A percentile compares a stretch with the other conserved stretches of the same genome.
phyloP scores from a whole-genome alignment of 2,797 vertebrate species.

The Lepilemur septentrionalis region DNA sequence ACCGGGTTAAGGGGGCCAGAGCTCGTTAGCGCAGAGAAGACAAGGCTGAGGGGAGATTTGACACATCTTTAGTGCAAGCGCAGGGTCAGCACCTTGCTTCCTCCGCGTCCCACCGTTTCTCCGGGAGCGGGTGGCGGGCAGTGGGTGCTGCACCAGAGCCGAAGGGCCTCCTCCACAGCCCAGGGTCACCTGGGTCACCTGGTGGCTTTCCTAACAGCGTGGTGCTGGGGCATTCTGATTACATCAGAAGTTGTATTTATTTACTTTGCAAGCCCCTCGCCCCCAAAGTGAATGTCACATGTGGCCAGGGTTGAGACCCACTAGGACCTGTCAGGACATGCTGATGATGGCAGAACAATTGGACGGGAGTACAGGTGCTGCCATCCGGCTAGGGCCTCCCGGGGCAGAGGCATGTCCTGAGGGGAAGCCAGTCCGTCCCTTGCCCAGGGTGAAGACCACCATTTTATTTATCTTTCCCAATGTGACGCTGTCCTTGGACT shows the following conservation, averaged over 20 bases:
- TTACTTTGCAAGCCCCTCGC: no score
- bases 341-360: not conserved
- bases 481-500: not conserved
- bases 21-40: not conserved
- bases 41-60: not conserved
- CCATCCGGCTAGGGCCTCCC: no score
- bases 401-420: no score
- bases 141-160: no score
- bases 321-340: accelerated
- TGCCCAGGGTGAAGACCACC: not conserved
- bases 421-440: not conserved
- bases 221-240: not conserved
- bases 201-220: no score
- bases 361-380: not conserved
- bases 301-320: not conserved
- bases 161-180: not conserved
- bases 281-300: accelerated
- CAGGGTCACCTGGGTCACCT: accelerated
- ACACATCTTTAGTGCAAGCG: not conserved
- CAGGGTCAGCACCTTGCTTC: not conserved
- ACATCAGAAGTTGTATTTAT: not conserved
- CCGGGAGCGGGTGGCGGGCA: accelerated
- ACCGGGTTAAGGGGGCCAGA: not conserved
- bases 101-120: not conserved
- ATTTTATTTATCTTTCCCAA: not conserved